These are phyloP conservation scores for Habrosyne pyritoides DNA, from an alignment of 2,888 invertebrate genomes.

Conservation along the genomic window DNA sequence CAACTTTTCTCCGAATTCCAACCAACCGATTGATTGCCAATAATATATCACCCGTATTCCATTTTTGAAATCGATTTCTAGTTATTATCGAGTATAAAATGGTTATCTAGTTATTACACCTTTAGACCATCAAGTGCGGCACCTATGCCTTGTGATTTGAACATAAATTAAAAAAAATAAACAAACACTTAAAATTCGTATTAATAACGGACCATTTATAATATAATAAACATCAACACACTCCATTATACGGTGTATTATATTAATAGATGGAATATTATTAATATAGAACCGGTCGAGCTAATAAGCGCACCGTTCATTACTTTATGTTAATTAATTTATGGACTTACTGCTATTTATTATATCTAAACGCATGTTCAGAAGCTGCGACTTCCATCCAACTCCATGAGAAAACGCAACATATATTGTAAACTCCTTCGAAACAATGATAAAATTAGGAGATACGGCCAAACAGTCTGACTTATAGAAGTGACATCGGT, in stretches of 20 bases:
- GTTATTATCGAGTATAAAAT: too few species aligned
- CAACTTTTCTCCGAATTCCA: neutral
- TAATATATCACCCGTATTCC: neutral
- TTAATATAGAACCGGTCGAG: neutral
- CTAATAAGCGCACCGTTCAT: neutral
- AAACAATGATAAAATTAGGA: too few species aligned
- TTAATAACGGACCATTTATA: neutral
- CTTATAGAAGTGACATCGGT: too few species aligned
- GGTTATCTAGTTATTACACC: neutral
- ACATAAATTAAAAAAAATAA: neutral
- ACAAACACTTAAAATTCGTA: too few species aligned
- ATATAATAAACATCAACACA: neutral
- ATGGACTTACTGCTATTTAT: neutral
- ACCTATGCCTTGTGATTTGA: neutral
- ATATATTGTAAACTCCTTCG: too few species aligned
- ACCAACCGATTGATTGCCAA: neutral
- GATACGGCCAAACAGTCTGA: too few species aligned
- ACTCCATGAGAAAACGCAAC: too few species aligned
- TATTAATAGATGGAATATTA: neutral
- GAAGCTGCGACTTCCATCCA: too few species aligned
- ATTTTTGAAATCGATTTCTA: neutral
- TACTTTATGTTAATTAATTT: constrained; percentile 2
- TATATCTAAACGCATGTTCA: neutral
- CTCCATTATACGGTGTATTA: neutral
- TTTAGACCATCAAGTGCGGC: neutral